Evolutionary conservation across 2,113 vertebrate genomes (phyloP).

Genomic region (Apodemus speciosus): DNA sequence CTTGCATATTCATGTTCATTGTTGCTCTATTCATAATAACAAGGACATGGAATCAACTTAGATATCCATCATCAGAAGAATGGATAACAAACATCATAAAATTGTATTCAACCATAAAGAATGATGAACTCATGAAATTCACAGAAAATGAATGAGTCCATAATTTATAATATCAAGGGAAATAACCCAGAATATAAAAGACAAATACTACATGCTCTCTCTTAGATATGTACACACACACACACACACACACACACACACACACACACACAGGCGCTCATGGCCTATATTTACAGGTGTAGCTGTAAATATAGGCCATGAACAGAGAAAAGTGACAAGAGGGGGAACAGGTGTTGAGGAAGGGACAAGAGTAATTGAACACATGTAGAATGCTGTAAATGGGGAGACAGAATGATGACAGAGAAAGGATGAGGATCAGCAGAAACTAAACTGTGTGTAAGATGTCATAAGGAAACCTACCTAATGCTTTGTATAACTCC

Average conservation of each 20-base stretch:
- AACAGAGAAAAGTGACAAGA: neutral
- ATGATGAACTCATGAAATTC: neutral
- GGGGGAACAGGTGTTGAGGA: too few species aligned
- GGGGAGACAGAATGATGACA: neutral
- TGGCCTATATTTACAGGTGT: too few species aligned
- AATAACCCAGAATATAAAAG: neutral
- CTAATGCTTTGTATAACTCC: neutral
- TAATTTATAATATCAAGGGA: neutral
- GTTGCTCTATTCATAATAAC: neutral
- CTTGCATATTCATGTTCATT: neutral
- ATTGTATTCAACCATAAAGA: neutral
- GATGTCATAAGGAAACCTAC: neutral
- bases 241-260: too few species aligned
- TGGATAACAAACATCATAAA: neutral
- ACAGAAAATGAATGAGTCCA: neutral
- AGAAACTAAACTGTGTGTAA: neutral
- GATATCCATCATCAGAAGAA: neutral
- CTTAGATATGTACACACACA: neutral
- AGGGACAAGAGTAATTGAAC: neutral
- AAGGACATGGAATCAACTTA: neutral
- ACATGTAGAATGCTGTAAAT: neutral
- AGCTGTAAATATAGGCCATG: neutral
- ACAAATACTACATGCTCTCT: neutral
- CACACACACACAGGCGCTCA: too few species aligned
- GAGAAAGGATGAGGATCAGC: neutral